These are phyloP conservation scores for Centruroides sculpturatus DNA, from an alignment of 1,140 invertebrate genomes.

Conservation along the genomic window DNA sequence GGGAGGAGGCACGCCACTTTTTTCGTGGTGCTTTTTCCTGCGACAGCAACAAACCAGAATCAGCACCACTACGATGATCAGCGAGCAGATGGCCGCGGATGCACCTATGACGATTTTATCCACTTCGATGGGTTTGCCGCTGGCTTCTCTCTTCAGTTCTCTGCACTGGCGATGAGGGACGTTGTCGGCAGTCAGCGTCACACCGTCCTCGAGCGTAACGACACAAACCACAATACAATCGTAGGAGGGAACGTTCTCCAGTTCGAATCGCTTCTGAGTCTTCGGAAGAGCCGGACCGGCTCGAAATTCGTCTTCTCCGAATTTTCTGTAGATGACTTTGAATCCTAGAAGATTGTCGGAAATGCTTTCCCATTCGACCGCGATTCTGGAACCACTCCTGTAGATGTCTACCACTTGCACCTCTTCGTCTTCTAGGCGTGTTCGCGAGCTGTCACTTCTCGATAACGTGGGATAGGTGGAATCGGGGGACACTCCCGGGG, in stretches of 20 bases:
- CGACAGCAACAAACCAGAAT: constrained; percentile 73
- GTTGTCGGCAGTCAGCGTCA: constrained; percentile 53
- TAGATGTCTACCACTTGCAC: constrained; percentile 57
- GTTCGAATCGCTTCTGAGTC: constrained; percentile 75
- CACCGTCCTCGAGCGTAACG: constrained; percentile 53
- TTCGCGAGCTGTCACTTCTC: not conserved
- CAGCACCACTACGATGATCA: constrained; percentile 81
- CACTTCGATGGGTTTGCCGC: constrained; percentile 50
- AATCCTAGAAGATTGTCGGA: constrained; percentile 66
- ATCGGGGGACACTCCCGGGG: not conserved
- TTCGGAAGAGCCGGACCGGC: constrained; percentile 71
- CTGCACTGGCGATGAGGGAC: constrained; percentile 74
- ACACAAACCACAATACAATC: constrained; percentile 86
- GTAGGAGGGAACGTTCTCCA: constrained; percentile 76
- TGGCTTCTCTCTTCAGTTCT: constrained; percentile 44
- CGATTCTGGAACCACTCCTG: constrained; percentile 43
- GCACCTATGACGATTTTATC: constrained; percentile 88
- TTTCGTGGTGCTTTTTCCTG: constrained; percentile 55
- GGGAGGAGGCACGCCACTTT: not conserved
- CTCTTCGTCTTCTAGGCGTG: constrained; percentile 24
- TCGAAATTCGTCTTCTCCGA: constrained; percentile 77
- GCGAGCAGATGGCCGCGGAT: constrained; percentile 78
- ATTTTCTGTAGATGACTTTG: constrained; percentile 71
- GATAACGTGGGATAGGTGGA: not conserved
- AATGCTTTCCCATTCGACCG: constrained; percentile 81